Percentiles rank a stretch among this genome's conserved stretches.
Evolutionary conservation across 2,888 invertebrate genomes (phyloP).

Genomic region (Acanthopleura granulata): DNA sequence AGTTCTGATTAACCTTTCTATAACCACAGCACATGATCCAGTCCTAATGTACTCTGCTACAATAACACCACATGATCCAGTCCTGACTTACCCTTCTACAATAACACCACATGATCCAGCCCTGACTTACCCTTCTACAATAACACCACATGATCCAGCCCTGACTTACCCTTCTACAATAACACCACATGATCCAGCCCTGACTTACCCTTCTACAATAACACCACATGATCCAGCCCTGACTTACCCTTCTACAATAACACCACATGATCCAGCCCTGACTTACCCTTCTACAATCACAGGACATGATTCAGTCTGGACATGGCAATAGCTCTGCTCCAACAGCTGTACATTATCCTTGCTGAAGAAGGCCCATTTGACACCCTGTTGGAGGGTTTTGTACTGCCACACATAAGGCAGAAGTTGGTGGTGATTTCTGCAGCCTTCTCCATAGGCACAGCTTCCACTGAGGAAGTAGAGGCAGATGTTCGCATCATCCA

Average conservation of each 20-base stretch:
- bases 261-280: not conserved
- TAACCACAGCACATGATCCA: too few species aligned
- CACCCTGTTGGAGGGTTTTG: not conserved
- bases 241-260: not conserved
- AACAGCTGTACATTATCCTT: not conserved
- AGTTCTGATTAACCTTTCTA: too few species aligned
- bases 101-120: too few species aligned
- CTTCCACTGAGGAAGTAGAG: not conserved
- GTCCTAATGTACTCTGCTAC: too few species aligned
- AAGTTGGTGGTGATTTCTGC: not conserved
- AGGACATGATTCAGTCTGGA: not conserved
- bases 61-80: too few species aligned
- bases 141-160: too few species aligned
- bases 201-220: too few species aligned
- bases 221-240: too few species aligned
- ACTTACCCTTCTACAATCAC: constrained; percentile 14
- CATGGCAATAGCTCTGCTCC: constrained; percentile 6
- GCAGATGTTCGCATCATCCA: not conserved
- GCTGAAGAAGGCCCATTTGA: not conserved
- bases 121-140: too few species aligned
- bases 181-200: too few species aligned
- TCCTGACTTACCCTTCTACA: too few species aligned
- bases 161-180: too few species aligned
- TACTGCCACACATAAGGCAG: constrained; percentile 7
- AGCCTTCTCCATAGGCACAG: not conserved